Evolutionary conservation across 1,140 invertebrate genomes (phyloP).

Genomic region (Drosophila parvula): DNA sequence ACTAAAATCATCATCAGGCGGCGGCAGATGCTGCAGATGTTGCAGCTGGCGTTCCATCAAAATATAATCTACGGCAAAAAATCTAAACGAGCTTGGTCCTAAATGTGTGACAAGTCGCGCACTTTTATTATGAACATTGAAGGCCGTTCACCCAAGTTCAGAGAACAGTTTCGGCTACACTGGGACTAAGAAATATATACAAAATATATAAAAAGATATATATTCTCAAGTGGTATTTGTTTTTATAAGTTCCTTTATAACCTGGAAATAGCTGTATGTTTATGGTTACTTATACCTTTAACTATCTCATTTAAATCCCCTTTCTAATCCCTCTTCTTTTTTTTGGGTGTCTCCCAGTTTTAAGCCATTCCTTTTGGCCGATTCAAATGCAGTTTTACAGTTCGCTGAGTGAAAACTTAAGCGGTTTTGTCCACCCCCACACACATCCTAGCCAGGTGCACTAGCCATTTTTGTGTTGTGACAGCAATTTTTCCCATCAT

Average conservation of each 20-base stretch:
- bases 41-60: slow-evolving; percentile 59
- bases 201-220: too few relatives aligned
- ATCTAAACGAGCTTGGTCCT: slow-evolving; percentile 68
- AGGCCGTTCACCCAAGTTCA: slow-evolving; percentile 27
- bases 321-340: background rate
- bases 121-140: slow-evolving; percentile 71
- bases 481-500: slow-evolving; percentile 73
- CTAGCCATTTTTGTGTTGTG: slow-evolving; percentile 67
- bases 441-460: slow-evolving; percentile 18
- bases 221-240: too few relatives aligned
- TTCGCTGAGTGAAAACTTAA: slow-evolving; percentile 79
- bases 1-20: slow-evolving; percentile 61
- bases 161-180: slow-evolving; percentile 36
- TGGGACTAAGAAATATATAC: background rate
- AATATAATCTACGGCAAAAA: slow-evolving; percentile 67
- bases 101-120: slow-evolving; percentile 76
- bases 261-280: too few relatives aligned
- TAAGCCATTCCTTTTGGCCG: slow-evolving; percentile 27
- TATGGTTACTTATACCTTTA: too few relatives aligned
- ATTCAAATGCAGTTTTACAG: slow-evolving; percentile 81
- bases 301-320: background rate
- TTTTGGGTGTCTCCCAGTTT: background rate
- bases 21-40: slow-evolving; percentile 29
- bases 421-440: slow-evolving; percentile 62
- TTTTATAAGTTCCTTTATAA: too few relatives aligned